Percentiles rank a stretch among this genome's conserved stretches.
Evolutionary conservation across 2,888 invertebrate species (phyloP).

Genomic region (Globia sparganii): DNA sequence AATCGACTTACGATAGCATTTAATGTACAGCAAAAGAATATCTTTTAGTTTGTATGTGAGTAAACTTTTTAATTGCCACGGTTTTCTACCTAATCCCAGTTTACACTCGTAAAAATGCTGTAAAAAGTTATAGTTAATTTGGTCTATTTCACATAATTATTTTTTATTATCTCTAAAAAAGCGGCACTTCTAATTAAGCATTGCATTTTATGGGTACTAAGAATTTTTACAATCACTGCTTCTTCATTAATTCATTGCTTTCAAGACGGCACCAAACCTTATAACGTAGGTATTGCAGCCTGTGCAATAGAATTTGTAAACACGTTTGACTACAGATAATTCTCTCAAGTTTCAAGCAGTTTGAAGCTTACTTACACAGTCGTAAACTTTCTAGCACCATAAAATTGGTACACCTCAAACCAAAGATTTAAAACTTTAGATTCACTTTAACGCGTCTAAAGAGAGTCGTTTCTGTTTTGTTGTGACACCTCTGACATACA

Average conservation of each 20-base stretch:
- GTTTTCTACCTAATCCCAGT: neutral
- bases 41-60: slow-evolving; percentile 8
- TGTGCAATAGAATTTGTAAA: slow-evolving; percentile 18
- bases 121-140: neutral
- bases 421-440: neutral
- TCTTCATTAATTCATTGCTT: neutral
- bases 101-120: slow-evolving; percentile 1
- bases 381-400: slow-evolving; percentile 13
- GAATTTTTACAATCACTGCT: neutral
- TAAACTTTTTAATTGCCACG: slow-evolving; percentile 1
- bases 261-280: neutral
- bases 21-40: neutral
- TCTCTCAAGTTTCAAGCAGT: neutral
- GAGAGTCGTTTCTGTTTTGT: neutral
- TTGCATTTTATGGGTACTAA: neutral
- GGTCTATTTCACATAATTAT: slow-evolving; percentile 12
- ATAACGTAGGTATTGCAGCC: neutral
- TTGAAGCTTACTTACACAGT: neutral
- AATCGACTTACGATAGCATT: neutral
- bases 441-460: neutral
- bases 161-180: slow-evolving; percentile 12
- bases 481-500: neutral
- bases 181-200: neutral
- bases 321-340: neutral
- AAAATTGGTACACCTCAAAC: neutral